These are phyloP conservation scores for Perodicticus potto DNA, from an alignment of 2,797 vertebrate genomes.

Conservation along the genomic window DNA sequence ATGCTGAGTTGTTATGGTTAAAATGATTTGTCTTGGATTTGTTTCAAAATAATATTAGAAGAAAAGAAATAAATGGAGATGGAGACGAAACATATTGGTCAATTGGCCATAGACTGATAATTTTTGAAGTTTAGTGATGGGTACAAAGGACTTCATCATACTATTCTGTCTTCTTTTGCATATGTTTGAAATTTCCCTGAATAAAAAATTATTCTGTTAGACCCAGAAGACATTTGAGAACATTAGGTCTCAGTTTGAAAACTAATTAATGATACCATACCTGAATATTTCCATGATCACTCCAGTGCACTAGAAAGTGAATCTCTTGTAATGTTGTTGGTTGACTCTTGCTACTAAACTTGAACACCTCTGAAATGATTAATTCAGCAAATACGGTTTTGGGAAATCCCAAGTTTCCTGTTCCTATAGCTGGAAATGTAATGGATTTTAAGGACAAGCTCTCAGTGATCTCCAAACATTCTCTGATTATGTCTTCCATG, in stretches of 20 bases:
- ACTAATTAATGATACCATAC: conserved; percentile 81
- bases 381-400: conserved; percentile 87
- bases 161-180: neutral
- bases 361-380: conserved; percentile 89
- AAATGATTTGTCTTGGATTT: neutral
- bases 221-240: conserved; percentile 16
- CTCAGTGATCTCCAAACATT: conserved; percentile 90
- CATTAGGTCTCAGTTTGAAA: neutral
- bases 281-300: conserved; percentile 87
- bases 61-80: neutral
- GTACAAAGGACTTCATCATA: neutral
- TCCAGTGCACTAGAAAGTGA: conserved; percentile 89
- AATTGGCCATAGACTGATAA: neutral
- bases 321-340: conserved; percentile 88
- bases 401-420: conserved; percentile 93
- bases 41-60: neutral
- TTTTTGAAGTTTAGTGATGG: neutral
- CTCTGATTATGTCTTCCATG: conserved; percentile 86
- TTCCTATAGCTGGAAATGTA: conserved; percentile 94
- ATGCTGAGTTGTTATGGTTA: conserved; percentile 6
- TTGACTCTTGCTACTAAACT: conserved; percentile 84
- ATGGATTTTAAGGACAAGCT: conserved; percentile 86
- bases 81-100: neutral
- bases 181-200: conserved; percentile 23
- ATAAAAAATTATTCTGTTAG: neutral